Evolutionary conservation across 2,888 invertebrate genomes (phyloP).

Genomic region (Alloplasta piceator): DNA sequence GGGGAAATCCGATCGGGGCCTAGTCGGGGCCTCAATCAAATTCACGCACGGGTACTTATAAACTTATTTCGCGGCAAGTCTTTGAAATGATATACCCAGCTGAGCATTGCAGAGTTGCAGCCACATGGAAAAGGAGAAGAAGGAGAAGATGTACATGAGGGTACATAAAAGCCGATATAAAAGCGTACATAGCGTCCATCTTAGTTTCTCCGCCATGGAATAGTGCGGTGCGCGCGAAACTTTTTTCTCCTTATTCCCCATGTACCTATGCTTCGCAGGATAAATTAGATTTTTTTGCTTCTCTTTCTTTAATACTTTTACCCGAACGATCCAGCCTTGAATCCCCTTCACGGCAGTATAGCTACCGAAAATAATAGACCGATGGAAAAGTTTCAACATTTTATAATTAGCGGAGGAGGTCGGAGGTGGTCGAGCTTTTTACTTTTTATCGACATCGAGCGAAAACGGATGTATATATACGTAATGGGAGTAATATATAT

Average conservation of each 20-base stretch:
- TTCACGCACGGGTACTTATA: too few species aligned
- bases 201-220: slow-evolving; percentile 55
- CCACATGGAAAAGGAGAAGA: background rate
- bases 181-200: slow-evolving; percentile 59
- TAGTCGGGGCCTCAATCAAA: too few species aligned
- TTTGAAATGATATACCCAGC: slow-evolving; percentile 79
- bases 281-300: slow-evolving; percentile 71
- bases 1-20: too few species aligned
- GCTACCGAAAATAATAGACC: slow-evolving; percentile 71
- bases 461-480: background rate
- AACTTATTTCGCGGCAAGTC: slow-evolving; percentile 81
- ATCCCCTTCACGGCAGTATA: slow-evolving; percentile 31
- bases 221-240: slow-evolving; percentile 17
- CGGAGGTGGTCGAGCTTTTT: background rate
- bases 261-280: slow-evolving; percentile 60
- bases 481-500: background rate
- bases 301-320: slow-evolving; percentile 48
- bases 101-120: slow-evolving; percentile 30
- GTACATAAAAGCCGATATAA: slow-evolving; percentile 46
- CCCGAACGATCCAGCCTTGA: slow-evolving; percentile 68
- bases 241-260: slow-evolving; percentile 5
- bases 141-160: slow-evolving; percentile 45
- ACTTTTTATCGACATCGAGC: slow-evolving; percentile 3
- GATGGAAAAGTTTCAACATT: slow-evolving; percentile 71
- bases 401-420: slow-evolving; percentile 71